These are phyloP conservation scores for Clanis bilineata DNA, from an alignment of 2,888 invertebrate species.

Conservation along the genomic window DNA sequence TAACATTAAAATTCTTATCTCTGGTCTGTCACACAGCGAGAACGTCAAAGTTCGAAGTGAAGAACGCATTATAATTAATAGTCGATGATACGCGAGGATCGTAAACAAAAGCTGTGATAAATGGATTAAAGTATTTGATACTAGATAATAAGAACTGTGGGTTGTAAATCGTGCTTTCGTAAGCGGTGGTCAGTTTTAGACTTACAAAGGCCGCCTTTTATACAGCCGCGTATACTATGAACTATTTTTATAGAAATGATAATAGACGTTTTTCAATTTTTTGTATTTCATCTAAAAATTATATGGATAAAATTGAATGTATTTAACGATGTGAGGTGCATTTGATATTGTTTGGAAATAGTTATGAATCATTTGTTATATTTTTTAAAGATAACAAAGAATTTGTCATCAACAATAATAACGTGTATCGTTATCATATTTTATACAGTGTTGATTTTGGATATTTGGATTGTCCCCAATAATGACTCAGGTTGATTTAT, in stretches of 20 bases:
- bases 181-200: conserved; percentile 66
- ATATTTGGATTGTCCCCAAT: background rate
- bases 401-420: background rate
- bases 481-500: conserved; percentile 6
- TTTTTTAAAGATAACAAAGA: background rate
- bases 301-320: background rate
- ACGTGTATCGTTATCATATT: background rate
- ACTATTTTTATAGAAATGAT: too few species aligned
- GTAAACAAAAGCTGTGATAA: conserved; percentile 82
- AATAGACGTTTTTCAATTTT: too few species aligned
- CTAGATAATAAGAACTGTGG: conserved; percentile 74
- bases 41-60: conserved; percentile 81
- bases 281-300: background rate
- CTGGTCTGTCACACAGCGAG: conserved; percentile 79
- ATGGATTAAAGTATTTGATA: conserved; percentile 76
- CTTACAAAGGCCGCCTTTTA: conserved; percentile 36
- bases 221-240: conserved; percentile 33
- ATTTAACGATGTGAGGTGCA: too few species aligned
- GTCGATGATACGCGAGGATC: conserved; percentile 80
- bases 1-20: conserved; percentile 82
- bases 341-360: too few species aligned
- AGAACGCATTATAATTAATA: conserved; percentile 81
- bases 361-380: too few species aligned
- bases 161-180: conserved; percentile 77
- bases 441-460: background rate